Evolutionary conservation across 2,888 invertebrate genomes (phyloP).

Genomic region (Dynastes tityus): DNA sequence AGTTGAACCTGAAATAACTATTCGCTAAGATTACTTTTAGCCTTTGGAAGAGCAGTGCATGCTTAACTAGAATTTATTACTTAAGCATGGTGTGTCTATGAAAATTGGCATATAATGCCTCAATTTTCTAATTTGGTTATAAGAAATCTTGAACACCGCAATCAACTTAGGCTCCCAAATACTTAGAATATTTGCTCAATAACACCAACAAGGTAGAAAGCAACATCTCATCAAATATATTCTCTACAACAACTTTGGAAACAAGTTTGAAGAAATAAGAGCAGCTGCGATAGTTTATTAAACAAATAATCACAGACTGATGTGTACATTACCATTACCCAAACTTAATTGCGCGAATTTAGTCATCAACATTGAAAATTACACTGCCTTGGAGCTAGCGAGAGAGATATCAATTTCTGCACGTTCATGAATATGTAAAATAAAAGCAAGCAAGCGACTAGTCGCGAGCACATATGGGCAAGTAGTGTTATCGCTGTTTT

Average conservation of each 20-base stretch:
- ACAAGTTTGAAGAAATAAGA: neutral
- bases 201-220: no score
- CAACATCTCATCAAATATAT: no score
- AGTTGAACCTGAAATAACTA: no score
- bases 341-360: neutral
- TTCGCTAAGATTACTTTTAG: no score
- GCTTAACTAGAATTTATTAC: no score
- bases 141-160: no score
- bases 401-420: neutral
- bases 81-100: no score
- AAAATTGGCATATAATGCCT: no score
- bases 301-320: no score
- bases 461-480: neutral
- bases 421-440: conserved; percentile 26
- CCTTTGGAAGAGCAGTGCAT: neutral
- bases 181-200: neutral
- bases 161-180: neutral
- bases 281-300: no score
- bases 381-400: neutral
- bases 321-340: no score
- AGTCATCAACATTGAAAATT: neutral
- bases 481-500: conserved; percentile 4
- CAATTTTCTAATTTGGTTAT: no score
- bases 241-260: neutral
- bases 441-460: neutral